These are phyloP conservation scores for Ephestia elutella DNA, from an alignment of 1,140 invertebrate species.

Conservation along the genomic window DNA sequence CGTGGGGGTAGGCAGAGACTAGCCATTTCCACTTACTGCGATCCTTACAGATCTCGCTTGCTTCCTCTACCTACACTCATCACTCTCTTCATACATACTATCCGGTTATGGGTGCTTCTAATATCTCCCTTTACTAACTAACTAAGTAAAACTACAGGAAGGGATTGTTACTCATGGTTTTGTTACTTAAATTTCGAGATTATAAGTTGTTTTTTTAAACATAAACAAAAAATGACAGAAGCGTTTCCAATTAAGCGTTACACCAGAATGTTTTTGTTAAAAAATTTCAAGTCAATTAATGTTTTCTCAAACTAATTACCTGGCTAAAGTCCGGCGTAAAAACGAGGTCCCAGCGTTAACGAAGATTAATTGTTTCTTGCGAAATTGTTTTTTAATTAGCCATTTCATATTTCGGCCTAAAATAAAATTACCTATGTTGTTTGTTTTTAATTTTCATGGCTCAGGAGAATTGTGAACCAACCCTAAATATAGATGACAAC, in stretches of 20 bases:
- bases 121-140: too few relatives aligned
- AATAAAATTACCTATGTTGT: neutral
- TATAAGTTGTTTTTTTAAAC: neutral
- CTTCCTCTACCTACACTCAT: too few relatives aligned
- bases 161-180: too few relatives aligned
- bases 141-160: too few relatives aligned
- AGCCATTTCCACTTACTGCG: too few relatives aligned
- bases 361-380: conserved; percentile 10
- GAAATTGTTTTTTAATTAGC: conserved; percentile 10
- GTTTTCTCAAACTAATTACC: conserved; percentile 12
- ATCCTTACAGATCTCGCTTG: too few relatives aligned
- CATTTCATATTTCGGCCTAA: conserved; percentile 1
- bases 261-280: conserved; percentile 3
- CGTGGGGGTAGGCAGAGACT: too few relatives aligned
- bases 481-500: too few relatives aligned
- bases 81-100: too few relatives aligned
- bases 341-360: conserved; percentile 7
- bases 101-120: too few relatives aligned
- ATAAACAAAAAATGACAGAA: neutral
- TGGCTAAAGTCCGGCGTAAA: conserved; percentile 4
- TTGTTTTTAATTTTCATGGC: neutral
- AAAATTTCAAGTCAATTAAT: conserved; percentile 8
- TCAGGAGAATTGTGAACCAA: too few relatives aligned
- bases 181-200: too few relatives aligned
- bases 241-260: neutral